A percentile compares a stretch with the other conserved stretches of the same genome.
Conservation (phyloP, 2,797 vertebrate genomes). For the Fringilla coelebs region DNA sequence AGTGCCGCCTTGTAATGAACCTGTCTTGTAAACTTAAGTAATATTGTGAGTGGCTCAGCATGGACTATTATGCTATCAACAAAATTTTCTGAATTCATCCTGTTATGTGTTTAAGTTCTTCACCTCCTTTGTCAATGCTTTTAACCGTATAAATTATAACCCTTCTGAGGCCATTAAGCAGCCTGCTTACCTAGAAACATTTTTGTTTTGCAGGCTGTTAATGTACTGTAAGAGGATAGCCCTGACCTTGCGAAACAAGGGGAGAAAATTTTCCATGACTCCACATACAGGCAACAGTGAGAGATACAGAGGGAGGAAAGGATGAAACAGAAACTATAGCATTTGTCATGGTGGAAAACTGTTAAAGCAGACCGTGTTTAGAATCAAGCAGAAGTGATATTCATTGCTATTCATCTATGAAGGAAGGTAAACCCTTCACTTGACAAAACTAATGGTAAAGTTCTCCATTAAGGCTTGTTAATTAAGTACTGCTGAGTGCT, state of each 20-base stretch:
- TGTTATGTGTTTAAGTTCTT: slow-evolving; percentile 64
- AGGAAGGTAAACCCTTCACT: background rate
- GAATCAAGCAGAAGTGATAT: background rate
- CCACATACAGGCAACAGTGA: slow-evolving; percentile 38
- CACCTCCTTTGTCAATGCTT: slow-evolving; percentile 48
- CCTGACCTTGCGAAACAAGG: slow-evolving; percentile 61
- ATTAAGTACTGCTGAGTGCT: background rate
- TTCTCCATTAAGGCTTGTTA: background rate
- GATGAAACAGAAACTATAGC: background rate
- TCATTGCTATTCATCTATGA: background rate
- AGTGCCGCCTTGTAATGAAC: slow-evolving; percentile 47
- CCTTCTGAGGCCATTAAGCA: slow-evolving; percentile 61
- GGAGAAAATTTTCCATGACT: slow-evolving; percentile 62
- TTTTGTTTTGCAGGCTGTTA: slow-evolving; percentile 56
- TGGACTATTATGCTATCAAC: slow-evolving; percentile 58
- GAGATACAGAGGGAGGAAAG: slow-evolving; percentile 27
- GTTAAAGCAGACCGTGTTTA: background rate
- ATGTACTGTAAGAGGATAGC: slow-evolving; percentile 61
- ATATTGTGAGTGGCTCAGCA: slow-evolving; percentile 51
- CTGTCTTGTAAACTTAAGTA: slow-evolving; percentile 48
- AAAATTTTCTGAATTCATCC: slow-evolving; percentile 60
- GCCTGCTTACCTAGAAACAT: slow-evolving; percentile 49
- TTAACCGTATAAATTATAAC: slow-evolving; percentile 65
- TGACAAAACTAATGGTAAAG: background rate
- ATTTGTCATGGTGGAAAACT: background rate